Evolutionary conservation across 1,140 invertebrate species (phyloP).

Genomic region (Drosophila seguyi): DNA sequence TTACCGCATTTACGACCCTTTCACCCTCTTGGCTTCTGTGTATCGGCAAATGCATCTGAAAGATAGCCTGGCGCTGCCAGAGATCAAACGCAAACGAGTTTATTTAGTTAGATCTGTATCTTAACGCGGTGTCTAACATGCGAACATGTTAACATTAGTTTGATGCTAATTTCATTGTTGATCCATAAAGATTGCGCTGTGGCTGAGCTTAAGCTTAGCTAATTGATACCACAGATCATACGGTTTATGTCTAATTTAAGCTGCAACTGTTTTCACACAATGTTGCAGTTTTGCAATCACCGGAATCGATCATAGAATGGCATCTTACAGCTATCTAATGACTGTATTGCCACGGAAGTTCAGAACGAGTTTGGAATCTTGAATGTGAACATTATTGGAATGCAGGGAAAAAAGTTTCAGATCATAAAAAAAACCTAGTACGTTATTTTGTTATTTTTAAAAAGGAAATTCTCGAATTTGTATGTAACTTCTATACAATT

Average conservation of each 20-base stretch:
- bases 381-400: neutral
- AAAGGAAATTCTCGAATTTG: neutral
- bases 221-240: conserved; percentile 38
- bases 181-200: conserved; percentile 46
- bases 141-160: conserved; percentile 37
- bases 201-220: conserved; percentile 28
- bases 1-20: conserved; percentile 32
- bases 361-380: conserved; percentile 18
- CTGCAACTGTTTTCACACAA: conserved; percentile 20
- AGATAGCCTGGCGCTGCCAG: neutral
- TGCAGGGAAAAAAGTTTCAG: neutral
- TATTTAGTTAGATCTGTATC: conserved; percentile 35
- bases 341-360: conserved; percentile 7
- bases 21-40: conserved; percentile 37
- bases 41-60: conserved; percentile 4
- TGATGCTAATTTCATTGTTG: conserved; percentile 54
- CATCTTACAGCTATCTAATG: conserved; percentile 21
- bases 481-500: too few species aligned
- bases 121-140: conserved; percentile 22
- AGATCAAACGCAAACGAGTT: conserved; percentile 34
- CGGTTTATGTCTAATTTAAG: conserved; percentile 37
- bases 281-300: conserved; percentile 22
- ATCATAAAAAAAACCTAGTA: neutral
- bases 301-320: conserved; percentile 32
- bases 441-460: neutral